A percentile compares a stretch with the other conserved stretches of the same genome.
phyloP scores from a whole-genome alignment of 2,888 invertebrate species.

The Lasioglossum leucozonium region DNA sequence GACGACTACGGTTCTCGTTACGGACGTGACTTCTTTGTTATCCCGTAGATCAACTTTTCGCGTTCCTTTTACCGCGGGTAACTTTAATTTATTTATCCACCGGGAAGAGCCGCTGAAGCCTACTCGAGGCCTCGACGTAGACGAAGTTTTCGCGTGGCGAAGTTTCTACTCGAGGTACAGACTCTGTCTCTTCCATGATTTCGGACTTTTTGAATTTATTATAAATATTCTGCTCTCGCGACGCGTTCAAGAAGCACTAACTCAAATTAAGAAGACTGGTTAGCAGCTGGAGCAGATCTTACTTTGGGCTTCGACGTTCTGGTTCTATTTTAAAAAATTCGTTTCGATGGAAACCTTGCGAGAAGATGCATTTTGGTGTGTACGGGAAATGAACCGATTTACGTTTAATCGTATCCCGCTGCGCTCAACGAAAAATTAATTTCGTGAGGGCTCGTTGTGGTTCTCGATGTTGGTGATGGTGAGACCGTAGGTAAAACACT shows the following conservation, averaged over 20 bases:
- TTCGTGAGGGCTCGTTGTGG: too few species aligned
- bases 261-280: background rate
- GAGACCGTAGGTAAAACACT: too few species aligned
- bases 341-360: too few species aligned
- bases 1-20: background rate
- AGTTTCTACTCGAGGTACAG: background rate
- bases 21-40: background rate
- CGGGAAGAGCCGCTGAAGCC: background rate
- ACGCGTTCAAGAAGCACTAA: background rate
- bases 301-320: too few species aligned
- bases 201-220: background rate
- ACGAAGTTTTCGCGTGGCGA: background rate
- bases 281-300: too few species aligned
- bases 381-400: too few species aligned
- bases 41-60: background rate
- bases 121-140: background rate
- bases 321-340: too few species aligned
- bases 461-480: too few species aligned
- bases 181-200: background rate
- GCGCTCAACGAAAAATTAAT: too few species aligned
- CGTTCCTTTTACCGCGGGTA: background rate
- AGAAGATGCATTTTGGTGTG: too few species aligned
- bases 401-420: too few species aligned
- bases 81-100: constrained; percentile 2
- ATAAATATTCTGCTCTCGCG: too few species aligned